Evolutionary conservation across 2,113 vertebrate genomes (phyloP), one percentile per base, ranked within the genome.

Genomic region (Psophia crepitans): DNA sequence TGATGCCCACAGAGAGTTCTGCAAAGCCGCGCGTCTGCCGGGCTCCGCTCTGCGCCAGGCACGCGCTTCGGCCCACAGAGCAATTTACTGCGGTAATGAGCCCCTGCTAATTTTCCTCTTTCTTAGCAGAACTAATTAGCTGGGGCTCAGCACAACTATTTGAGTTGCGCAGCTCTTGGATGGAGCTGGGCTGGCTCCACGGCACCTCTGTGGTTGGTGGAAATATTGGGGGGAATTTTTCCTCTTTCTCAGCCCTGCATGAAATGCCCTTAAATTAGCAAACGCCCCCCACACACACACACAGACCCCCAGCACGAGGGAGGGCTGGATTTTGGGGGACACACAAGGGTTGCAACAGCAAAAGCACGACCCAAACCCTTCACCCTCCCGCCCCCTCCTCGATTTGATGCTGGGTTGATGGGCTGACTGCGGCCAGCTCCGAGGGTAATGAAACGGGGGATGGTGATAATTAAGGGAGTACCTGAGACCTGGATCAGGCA

Each of bases 81-180:
- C 89, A 43, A 71, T 82, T 46, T 61, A 5, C 77, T 12, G 58
- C 80, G 2, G 35, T 89, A 84, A 95, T 61, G 71, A 96, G 27
- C 80, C 80, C 48, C 73, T 12, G 81, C 60, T 96, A 69, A 63
- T 89, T 93, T 82, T 27, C 74, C 58, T 60, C 35, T 46, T 49
- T 75, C 79, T 78, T 17, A 58, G 90, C 93, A 46, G 93, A 70
- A 9, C 90, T 95, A 89, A 97, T 96, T 93, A 97, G 84, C 84
- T 32, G 64, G 49, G 65, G 58, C 49, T 76, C 54, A 23, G 58
- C 43, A 2, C 19, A 17, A 8, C 27, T 11, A 3, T 64, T 77
- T 21, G 81, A 91, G 74, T 81, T 56, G 6, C 5, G 2, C 19
- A 2, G 63, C 71, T 65, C 87, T 12, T 3, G 9, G 46, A 8